phyloP scores from a whole-genome alignment of 1,140 invertebrate species.

The Zeugodacus cucurbitae region DNA sequence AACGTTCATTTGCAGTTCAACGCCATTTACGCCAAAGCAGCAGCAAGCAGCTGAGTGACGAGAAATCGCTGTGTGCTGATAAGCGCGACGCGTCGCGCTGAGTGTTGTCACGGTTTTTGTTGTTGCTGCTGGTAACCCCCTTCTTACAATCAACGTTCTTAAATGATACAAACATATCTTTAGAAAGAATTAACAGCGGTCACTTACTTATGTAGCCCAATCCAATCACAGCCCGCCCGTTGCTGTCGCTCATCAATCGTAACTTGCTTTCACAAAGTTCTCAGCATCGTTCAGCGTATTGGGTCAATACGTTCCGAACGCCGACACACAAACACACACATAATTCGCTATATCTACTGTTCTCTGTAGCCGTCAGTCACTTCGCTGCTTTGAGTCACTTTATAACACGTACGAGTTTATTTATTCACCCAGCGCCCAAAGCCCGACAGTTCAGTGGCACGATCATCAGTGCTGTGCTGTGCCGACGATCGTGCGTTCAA shows the following conservation, averaged over 20 bases:
- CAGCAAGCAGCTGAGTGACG: background rate
- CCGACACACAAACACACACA: background rate
- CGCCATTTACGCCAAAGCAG: constrained; percentile 24
- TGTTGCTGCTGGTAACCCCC: background rate
- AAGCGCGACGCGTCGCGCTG: background rate
- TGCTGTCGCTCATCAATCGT: background rate
- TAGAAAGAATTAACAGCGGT: background rate
- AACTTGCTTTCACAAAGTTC: background rate
- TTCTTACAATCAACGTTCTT: background rate
- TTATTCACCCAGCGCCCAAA: background rate
- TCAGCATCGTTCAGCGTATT: background rate
- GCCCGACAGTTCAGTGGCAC: constrained; percentile 20
- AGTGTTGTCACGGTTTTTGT: background rate
- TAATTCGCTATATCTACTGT: background rate
- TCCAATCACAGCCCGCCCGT: background rate
- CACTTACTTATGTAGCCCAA: background rate
- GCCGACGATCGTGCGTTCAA: background rate
- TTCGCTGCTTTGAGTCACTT: background rate
- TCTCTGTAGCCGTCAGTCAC: background rate
- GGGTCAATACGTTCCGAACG: background rate
- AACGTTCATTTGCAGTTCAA: constrained; percentile 12
- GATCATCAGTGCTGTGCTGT: background rate
- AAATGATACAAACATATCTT: background rate
- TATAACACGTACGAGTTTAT: background rate
- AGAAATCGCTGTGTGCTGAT: background rate